A percentile compares a stretch with the other conserved stretches of the same genome.
phyloP scores from a whole-genome alignment of 2,888 invertebrate species.

The Polietes domitor region DNA sequence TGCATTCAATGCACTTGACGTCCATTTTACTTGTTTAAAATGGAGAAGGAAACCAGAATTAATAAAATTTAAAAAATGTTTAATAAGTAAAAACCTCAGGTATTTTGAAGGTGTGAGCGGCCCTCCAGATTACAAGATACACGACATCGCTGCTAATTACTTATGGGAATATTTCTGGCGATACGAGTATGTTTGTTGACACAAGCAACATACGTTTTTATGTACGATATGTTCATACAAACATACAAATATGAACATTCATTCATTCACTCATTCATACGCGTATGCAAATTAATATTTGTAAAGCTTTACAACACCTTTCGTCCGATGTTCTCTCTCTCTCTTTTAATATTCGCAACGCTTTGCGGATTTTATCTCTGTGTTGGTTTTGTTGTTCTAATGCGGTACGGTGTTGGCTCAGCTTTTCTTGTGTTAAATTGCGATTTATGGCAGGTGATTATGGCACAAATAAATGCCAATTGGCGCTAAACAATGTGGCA shows the following conservation, averaged over 20 bases:
- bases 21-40: too few species aligned
- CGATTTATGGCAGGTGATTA: constrained; percentile 50
- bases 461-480: constrained; percentile 24
- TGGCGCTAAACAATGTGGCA: constrained; percentile 50
- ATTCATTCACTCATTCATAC: too few species aligned
- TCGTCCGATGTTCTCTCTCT: neutral
- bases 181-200: too few species aligned
- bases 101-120: too few species aligned
- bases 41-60: too few species aligned
- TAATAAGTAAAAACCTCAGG: too few species aligned
- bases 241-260: neutral
- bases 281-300: neutral
- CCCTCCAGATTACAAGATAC: too few species aligned
- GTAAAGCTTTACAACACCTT: neutral
- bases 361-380: neutral
- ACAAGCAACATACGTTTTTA: too few species aligned
- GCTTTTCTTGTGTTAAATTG: constrained; percentile 31
- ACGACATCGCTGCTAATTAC: too few species aligned
- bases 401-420: neutral
- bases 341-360: neutral
- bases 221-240: neutral
- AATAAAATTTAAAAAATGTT: too few species aligned
- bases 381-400: neutral
- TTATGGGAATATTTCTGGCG: too few species aligned
- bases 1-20: too few species aligned